Evolutionary conservation across 2,113 vertebrate genomes (phyloP), one percentile per base, ranked within the genome.

Genomic region (Trichomycterus rosablanca): DNA sequence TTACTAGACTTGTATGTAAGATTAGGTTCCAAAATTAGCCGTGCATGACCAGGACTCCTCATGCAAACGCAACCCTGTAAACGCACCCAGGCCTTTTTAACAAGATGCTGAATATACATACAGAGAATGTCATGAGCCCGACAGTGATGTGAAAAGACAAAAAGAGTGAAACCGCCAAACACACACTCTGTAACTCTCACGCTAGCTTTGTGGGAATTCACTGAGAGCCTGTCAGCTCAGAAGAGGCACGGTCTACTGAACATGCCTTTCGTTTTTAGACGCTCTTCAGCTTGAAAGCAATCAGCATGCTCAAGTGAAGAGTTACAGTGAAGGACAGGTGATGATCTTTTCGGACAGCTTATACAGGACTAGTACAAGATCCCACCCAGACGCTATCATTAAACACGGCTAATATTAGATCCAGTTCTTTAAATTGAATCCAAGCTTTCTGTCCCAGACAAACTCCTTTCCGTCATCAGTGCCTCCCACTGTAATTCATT

Each of bases 351-450:
- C n/a, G n/a, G n/a, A n/a, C n/a, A n/a, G 50, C 20, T 7, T 19
- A 16, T 49, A 12, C 45, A 34, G 4, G 24, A 16, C 45, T 48
- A 6, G 43, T 45, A 45, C 43, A 10, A 22, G 45, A 49, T 19
- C 23, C 7, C 28, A 32, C 49, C 30, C 49, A 51, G 49, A 24
- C 32, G 50, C 50, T 14, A 14, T 34, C 50, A 34, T 40, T 20
- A 32, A 22, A 50, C 40, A 34, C 3, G 35, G 55, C 63, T 58
- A 66, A 66, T 66, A 43, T 57, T 66, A 58, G 63, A 58, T 1
- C 4, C 24, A 10, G 30, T 22, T 35, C 50, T 35, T 50, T 16
- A 49, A 54, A 57, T 49, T 26, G 55, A 49, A 30, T 49, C 52
- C 37, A 37, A 15, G 28, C 19, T 11, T 61, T 32, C 35, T 30